Evolutionary conservation across 1,140 invertebrate species (phyloP).

Genomic region (Euwallacea fornicatus): DNA sequence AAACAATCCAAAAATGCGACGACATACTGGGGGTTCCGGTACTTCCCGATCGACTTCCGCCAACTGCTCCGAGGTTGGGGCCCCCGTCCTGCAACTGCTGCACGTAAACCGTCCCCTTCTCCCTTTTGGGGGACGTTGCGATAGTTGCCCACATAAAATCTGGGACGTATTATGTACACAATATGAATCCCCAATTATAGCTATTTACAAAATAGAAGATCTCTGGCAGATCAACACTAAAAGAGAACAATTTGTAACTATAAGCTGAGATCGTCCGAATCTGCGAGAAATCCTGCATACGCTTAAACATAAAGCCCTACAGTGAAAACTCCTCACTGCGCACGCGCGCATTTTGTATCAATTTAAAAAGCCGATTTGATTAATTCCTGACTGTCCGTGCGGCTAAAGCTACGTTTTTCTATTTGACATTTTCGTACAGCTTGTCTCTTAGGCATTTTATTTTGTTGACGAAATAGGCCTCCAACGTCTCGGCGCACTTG

Average conservation of each 20-base stretch:
- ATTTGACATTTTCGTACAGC: conserved; percentile 62
- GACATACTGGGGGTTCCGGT: too few species aligned
- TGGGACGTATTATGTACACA: not conserved
- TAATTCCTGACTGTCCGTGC: too few species aligned
- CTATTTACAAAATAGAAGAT: not conserved
- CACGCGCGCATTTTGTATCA: not conserved
- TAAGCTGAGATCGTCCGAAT: too few species aligned
- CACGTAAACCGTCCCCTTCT: too few species aligned
- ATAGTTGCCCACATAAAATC: too few species aligned
- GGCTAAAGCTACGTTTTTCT: conserved; percentile 8
- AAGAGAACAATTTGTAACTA: too few species aligned
- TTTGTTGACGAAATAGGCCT: conserved; percentile 94
- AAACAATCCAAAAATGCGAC: too few species aligned
- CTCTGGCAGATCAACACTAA: not conserved
- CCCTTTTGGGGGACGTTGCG: too few species aligned
- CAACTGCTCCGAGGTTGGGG: too few species aligned
- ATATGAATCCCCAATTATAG: not conserved
- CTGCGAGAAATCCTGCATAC: too few species aligned
- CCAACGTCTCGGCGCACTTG: conserved; percentile 91
- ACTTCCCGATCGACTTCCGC: too few species aligned
- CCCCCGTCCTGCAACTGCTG: too few species aligned
- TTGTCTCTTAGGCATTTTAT: conserved; percentile 83
- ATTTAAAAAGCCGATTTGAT: not conserved
- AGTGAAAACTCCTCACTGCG: not conserved
- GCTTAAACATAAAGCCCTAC: not conserved